A percentile compares a stretch with the other conserved stretches of the same genome.
These are phyloP conservation scores for Acanthurus tractus DNA, from an alignment of 2,797 vertebrate genomes.

Conservation along the genomic window DNA sequence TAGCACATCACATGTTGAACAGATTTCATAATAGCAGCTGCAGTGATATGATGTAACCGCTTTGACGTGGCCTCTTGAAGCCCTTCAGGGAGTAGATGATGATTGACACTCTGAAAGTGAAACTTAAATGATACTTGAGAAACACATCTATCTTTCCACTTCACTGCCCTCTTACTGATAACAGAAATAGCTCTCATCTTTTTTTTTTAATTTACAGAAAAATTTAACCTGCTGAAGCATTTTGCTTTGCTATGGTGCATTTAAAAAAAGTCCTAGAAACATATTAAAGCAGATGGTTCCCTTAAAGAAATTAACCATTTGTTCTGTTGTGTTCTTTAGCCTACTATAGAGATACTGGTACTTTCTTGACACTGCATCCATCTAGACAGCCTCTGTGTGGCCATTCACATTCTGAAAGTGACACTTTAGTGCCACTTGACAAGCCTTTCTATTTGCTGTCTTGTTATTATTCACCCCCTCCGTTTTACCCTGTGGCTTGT, in stretches of 20 bases:
- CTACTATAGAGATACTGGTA: conserved; percentile 1
- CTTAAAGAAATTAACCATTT: conserved; percentile 12
- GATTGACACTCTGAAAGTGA: conserved; percentile 71
- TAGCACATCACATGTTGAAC: neutral
- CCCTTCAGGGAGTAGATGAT: conserved; percentile 49
- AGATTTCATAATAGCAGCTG: conserved; percentile 15
- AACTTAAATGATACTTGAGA: conserved; percentile 73
- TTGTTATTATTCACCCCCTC: conserved; percentile 68
- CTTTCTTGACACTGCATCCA: conserved; percentile 8
- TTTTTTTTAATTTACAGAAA: conserved; percentile 24
- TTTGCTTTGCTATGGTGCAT: neutral
- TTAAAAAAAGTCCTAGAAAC: neutral
- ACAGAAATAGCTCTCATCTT: conserved; percentile 35
- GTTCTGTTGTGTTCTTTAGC: neutral
- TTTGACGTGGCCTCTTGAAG: conserved; percentile 27
- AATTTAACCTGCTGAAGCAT: neutral
- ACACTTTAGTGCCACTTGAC: conserved; percentile 71
- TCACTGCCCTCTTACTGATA: conserved; percentile 46
- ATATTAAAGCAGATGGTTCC: neutral
- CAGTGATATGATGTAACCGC: conserved; percentile 35
- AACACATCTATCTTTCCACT: conserved; percentile 71
- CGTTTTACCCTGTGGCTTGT: conserved; percentile 30
- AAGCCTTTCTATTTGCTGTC: conserved; percentile 65
- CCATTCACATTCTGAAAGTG: conserved; percentile 63
- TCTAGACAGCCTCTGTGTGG: conserved; percentile 24